Evolutionary conservation across 2,888 invertebrate genomes (phyloP), one percentile per base, ranked within the genome.

Genomic region (Cabera pusaria): DNA sequence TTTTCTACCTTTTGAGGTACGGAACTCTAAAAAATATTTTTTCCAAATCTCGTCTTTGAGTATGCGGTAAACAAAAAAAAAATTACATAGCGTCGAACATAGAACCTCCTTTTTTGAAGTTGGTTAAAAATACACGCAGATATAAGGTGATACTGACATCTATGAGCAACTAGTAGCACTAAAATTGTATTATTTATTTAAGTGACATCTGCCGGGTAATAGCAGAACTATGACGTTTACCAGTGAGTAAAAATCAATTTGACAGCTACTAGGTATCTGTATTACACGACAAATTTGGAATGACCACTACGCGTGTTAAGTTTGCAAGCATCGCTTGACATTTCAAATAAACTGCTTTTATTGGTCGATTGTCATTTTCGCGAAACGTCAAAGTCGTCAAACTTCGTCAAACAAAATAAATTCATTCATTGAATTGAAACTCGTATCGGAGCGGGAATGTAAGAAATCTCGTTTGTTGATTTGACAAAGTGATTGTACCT

Each of bases 401-500:
- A n/a, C n/a, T n/a, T n/a, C 34, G 68, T 72, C 64, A 64, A 64
- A 62, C 33, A 12, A 21, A 38, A n/a, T n/a, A n/a, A 52, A 52
- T 55, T 59, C 43, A 56, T 47, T 61, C 46, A 52, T 44, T 41
- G 43, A 48, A 52, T 44, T 41, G 43, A 48, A 59, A 63, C 53
- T 70, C 64, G 69, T 66, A 64, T 61, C 56, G 67, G 67, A 72
- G 79, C 80, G 84, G 83, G 84, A 84, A 85, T 85, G 86, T 76
- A 65, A 74, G 79, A 78, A 56, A 80, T 79, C 80, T 78, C 62
- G 81, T 80, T 85, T 81, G 76, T 80, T 79, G 81, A 78, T 77
- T n/a, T n/a, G n/a, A 76, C 57, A 53, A 82, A 86, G 87, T 84
- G 87, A 87, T 87, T 84, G 85, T 83, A 68, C 56, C 64, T 72